Base-by-base conservation (phyloP, 2,888 invertebrate genomes). In the Lomographa bimaculata region DNA sequence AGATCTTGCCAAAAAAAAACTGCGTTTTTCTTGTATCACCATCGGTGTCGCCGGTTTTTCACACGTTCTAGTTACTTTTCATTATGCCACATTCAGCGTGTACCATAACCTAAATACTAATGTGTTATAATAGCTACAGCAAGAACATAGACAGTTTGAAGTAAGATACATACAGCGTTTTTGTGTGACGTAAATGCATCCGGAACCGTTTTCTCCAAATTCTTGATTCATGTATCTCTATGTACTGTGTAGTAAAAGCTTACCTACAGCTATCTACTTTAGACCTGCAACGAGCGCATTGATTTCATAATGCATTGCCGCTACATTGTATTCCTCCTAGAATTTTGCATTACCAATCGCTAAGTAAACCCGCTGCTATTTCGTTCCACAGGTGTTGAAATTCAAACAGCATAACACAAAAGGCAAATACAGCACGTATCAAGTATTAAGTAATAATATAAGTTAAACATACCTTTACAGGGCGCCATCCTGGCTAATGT, bases 401-500 rank as follows among this genome's bases (percentile, higher is more conserved):
- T 32, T 14, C 36, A 36, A 18, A 24, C 10, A 29, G 18, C 18
- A 21, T 23, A n/a, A 33, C 10, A 40, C 20, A 25, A 35, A 36
- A 23, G 19, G 20, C 16, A 30, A 30, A 29, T 19, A 24, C 8
- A n/a, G 23, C 46, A 44, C 20, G 45, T 44, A 50, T 40, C 21
- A 35, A 25, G 33, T 48, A 48, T 50, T 32, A 50, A 53, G 42
- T 32, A 49, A 41, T 44, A 53, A 48, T 34, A 43, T 36, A 36
- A 14, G 32, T 27, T 38, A 71, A 69, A 71, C 74, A 66, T 79
- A 89, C 87, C 87, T 84, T 76, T 71, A 69, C 67, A 68, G 67
- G 74, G 70, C 85, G 84, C 87, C 87, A 89, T 87, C 83, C 83
- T 85, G 79, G 68, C 76, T 69, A 71, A 68, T 75, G 64, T 71